Evolutionary conservation across 2,797 vertebrate species (phyloP).

Genomic region (Siniperca obscura): DNA sequence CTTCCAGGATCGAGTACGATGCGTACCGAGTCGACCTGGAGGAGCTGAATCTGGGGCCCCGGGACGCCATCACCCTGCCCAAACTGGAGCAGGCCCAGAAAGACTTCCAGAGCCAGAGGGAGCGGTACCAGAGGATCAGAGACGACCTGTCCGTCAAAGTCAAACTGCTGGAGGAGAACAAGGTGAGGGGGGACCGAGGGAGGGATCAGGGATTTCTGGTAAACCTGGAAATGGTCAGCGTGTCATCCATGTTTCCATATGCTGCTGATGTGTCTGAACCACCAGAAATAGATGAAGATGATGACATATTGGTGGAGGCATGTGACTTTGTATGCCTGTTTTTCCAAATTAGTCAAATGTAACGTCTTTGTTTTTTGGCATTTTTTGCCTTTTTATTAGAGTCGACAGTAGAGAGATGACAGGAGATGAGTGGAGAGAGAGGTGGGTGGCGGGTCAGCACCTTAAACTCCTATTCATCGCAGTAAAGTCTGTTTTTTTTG

Average conservation of each 20-base stretch:
- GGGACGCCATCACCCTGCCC: constrained; percentile 88
- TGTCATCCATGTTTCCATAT: background rate
- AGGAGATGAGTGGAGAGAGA: too few species aligned
- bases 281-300: too few species aligned
- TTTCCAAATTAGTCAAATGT: too few species aligned
- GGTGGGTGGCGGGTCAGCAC: too few species aligned
- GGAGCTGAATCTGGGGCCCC: constrained; percentile 92
- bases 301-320: too few species aligned
- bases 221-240: background rate
- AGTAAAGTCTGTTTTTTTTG: too few species aligned
- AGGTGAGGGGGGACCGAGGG: constrained; percentile 77
- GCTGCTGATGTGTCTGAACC: too few species aligned
- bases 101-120: constrained; percentile 90
- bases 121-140: constrained; percentile 89
- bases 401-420: too few species aligned
- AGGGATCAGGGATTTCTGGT: background rate
- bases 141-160: constrained; percentile 91
- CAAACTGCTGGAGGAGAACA: constrained; percentile 94
- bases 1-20: constrained; percentile 91
- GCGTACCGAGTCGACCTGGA: constrained; percentile 94
- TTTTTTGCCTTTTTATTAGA: too few species aligned
- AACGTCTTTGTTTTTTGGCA: too few species aligned
- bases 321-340: too few species aligned
- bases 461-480: too few species aligned
- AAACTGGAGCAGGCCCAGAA: constrained; percentile 94